These are phyloP conservation scores for Mus spicilegus DNA, from an alignment of 2,113 vertebrate genomes.

Conservation along the genomic window DNA sequence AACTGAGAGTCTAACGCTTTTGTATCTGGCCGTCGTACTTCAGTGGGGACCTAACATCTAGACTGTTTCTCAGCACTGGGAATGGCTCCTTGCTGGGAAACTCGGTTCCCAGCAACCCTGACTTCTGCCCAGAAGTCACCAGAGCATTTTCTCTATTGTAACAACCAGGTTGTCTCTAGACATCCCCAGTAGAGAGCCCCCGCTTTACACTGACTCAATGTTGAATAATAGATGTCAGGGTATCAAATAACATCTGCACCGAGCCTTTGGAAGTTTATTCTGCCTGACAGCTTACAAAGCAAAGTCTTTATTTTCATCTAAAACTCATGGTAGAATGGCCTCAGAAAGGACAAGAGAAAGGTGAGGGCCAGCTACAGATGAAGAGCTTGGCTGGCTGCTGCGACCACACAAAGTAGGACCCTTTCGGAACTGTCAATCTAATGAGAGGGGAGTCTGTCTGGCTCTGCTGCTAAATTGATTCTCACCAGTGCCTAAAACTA, in stretches of 20 bases:
- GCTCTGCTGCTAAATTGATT: fast-evolving
- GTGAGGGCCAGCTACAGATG: fast-evolving
- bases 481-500: fast-evolving
- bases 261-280: neutral
- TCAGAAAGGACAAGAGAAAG: neutral
- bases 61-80: neutral
- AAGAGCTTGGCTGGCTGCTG: fast-evolving
- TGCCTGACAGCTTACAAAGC: neutral
- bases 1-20: neutral
- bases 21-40: neutral
- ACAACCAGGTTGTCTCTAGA: neutral
- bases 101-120: neutral
- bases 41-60: neutral
- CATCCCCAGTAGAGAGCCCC: neutral
- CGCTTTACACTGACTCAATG: neutral
- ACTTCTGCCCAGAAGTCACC: neutral
- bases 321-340: neutral
- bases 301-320: neutral
- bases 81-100: neutral
- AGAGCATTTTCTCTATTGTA: too few species aligned
- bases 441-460: neutral
- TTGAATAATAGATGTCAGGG: constrained; percentile 3
- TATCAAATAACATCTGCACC: neutral
- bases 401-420: fast-evolving
- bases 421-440: fast-evolving